Base-by-base conservation (phyloP, 2,797 vertebrate genomes). In the Babyrousa celebensis region DNA sequence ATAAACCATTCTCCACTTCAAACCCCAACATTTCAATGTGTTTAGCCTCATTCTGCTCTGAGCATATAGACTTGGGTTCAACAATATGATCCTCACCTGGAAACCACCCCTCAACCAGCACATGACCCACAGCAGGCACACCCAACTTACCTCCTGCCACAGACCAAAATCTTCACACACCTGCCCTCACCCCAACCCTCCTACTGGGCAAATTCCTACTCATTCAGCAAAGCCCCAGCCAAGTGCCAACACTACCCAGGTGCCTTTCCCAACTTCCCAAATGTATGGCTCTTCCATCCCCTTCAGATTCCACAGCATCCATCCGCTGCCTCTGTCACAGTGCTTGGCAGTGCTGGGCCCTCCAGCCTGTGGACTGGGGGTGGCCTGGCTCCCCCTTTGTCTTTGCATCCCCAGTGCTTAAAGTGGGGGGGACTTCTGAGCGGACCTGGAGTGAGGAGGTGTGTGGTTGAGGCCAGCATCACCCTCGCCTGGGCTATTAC, bases 241-340 rank as follows among this genome's bases (percentile, higher is more conserved):
- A 60, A 14, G 16, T 36, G 89, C 70, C 27, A 60, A 5, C 25
- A 32, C 48, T 11, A 9, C 32, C 21, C 16, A 7, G 12, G 54
- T 36, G 36, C 54, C 60, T 85, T 29, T 27, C 48, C 29, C 4
- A 27, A 36, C 68, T 16, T 9, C 56, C 27, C 25, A 23, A 68
- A 17, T 0, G 0, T 5, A 10, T 11, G 20, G 20, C n/a, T 60
- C 36, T 29, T 36, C 16, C 32, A 18, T 17, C 6, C 12, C n/a
- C 7, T 79, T 48, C n/a, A 25, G 14, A 29, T 9, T 12, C 18
- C 12, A 15, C 0, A 17, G 25, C 12, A 3, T 1, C 27, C 1
- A 3, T 21, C 10, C 6, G 21, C 52, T 1, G 32, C 77, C 63
- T 78, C 48, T 20, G n/a, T 84, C 71, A 12, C 32, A 4, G 54